Conservation (phyloP, 2,888 invertebrate genomes). For the Epicampocera succincta region DNA sequence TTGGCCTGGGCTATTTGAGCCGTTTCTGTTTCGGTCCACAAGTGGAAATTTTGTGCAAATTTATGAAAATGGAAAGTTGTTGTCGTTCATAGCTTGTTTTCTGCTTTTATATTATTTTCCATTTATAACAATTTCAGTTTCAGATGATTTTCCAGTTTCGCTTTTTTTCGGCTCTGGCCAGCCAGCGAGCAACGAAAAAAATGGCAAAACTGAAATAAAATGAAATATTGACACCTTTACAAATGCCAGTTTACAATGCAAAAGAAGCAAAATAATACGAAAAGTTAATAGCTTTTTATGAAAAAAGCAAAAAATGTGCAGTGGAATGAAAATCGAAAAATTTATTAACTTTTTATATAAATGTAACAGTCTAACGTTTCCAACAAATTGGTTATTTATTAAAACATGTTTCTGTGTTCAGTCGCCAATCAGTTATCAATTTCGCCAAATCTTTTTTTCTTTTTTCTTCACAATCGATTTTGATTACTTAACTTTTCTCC, state of each 20-base stretch:
- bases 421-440: slow-evolving; percentile 24
- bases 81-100: slow-evolving; percentile 64
- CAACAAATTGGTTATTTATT: slow-evolving; percentile 31
- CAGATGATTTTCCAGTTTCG: slow-evolving; percentile 68
- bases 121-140: slow-evolving; percentile 51
- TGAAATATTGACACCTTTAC: slow-evolving; percentile 60
- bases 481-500: slow-evolving; percentile 13
- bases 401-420: slow-evolving; percentile 11
- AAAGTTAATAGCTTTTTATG: slow-evolving; percentile 23
- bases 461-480: background rate
- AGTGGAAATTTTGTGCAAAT: slow-evolving; percentile 71
- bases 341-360: slow-evolving; percentile 23
- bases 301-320: background rate
- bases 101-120: slow-evolving; percentile 49
- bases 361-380: background rate
- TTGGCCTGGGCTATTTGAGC: slow-evolving; percentile 38
- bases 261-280: slow-evolving; percentile 16
- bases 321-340: background rate
- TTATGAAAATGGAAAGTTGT: slow-evolving; percentile 79
- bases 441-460: slow-evolving; percentile 11
- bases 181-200: slow-evolving; percentile 17
- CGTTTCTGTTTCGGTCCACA: slow-evolving; percentile 54
- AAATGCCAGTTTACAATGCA: slow-evolving; percentile 8
- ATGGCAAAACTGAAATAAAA: slow-evolving; percentile 2
- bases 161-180: slow-evolving; percentile 33